Evolutionary conservation across 2,888 invertebrate genomes (phyloP).

Genomic region (Xanthorhoe designata): DNA sequence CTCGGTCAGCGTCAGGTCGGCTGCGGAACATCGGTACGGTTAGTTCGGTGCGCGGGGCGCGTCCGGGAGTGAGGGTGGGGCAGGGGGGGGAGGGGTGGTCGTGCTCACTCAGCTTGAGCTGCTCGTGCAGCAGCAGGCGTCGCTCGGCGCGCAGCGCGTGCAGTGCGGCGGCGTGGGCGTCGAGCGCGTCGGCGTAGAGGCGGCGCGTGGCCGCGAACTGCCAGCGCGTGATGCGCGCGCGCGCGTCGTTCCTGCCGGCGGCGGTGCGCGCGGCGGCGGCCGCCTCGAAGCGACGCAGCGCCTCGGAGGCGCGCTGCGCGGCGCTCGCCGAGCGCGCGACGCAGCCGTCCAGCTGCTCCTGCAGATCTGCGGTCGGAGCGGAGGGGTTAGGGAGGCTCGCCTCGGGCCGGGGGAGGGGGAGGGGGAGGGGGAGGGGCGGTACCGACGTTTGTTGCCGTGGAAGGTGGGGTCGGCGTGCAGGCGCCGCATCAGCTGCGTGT

Average conservation of each 20-base stretch:
- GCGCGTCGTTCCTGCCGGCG: slow-evolving; percentile 71
- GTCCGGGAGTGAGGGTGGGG: not conserved
- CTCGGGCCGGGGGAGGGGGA: not conserved
- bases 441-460: slow-evolving; percentile 73
- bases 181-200: slow-evolving; percentile 78
- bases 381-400: not conserved
- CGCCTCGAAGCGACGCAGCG: slow-evolving; percentile 80
- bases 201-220: slow-evolving; percentile 78
- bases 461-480: slow-evolving; percentile 86
- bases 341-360: slow-evolving; percentile 86
- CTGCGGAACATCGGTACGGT: slow-evolving; percentile 54
- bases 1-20: slow-evolving; percentile 72
- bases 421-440: not conserved
- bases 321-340: slow-evolving; percentile 82
- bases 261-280: slow-evolving; percentile 55
- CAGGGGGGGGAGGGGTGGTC: not conserved
- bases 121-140: slow-evolving; percentile 82
- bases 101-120: slow-evolving; percentile 82
- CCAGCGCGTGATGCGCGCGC: slow-evolving; percentile 79
- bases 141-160: slow-evolving; percentile 81
- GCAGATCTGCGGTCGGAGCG: slow-evolving; percentile 74
- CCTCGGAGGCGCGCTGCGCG: slow-evolving; percentile 81
- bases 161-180: slow-evolving; percentile 80
- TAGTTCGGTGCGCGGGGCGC: not conserved
- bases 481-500: slow-evolving; percentile 77